A percentile compares a stretch with the other conserved stretches of the same genome.
Conservation (phyloP, 2,797 vertebrate species). For the Sylvia borin region DNA sequence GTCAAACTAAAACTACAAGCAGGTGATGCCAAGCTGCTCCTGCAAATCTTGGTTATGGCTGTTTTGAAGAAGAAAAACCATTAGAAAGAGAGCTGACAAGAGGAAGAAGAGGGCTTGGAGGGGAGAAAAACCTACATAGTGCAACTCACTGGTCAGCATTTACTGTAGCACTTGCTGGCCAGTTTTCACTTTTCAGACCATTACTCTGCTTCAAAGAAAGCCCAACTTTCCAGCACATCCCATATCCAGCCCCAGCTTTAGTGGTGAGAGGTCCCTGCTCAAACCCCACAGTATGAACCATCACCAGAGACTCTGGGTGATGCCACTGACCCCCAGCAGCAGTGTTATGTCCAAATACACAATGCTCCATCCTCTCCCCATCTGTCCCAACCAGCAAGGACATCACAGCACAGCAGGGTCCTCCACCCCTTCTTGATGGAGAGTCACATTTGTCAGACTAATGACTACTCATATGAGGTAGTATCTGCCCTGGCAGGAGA, state of each 20-base stretch:
- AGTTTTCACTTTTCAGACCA: neutral
- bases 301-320: neutral
- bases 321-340: neutral
- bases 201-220: neutral
- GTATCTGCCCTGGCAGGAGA: neutral
- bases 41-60: neutral
- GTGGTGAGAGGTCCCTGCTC: neutral
- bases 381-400: neutral
- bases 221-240: fast-evolving
- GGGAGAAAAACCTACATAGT: neutral
- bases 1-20: slow-evolving; percentile 6
- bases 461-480: neutral
- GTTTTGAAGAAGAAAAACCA: neutral
- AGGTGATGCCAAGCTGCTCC: neutral
- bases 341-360: neutral
- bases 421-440: neutral
- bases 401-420: neutral
- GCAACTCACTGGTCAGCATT: neutral
- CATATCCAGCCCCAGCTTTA: neutral
- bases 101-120: neutral
- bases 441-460: neutral
- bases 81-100: neutral
- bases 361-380: neutral
- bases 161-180: neutral
- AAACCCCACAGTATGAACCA: neutral